Percentiles rank a stretch among this genome's conserved stretches.
Conservation (phyloP, 2,888 invertebrate species). For the Pollenia amentaria region DNA sequence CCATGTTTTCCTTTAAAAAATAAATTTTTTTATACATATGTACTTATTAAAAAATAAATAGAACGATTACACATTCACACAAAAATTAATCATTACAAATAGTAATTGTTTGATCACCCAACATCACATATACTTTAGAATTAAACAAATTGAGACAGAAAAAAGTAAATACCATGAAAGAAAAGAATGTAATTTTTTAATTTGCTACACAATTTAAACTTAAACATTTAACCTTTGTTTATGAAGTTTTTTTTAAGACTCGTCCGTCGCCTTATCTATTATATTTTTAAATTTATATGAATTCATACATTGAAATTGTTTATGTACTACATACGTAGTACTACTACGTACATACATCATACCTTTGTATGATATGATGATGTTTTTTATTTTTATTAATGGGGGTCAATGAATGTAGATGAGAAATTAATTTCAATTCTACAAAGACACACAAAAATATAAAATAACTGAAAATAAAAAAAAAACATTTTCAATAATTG, state of each 20-base stretch:
- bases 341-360: slow-evolving; percentile 31
- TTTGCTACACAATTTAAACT: slow-evolving; percentile 40
- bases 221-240: slow-evolving; percentile 51
- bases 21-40: slow-evolving; percentile 46
- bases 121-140: slow-evolving; percentile 17
- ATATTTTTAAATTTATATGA: slow-evolving; percentile 24
- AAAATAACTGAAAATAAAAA: slow-evolving; percentile 35
- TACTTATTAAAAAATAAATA: slow-evolving; percentile 64
- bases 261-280: slow-evolving; percentile 43
- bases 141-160: background rate
- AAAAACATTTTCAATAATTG: slow-evolving; percentile 31
- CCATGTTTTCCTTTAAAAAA: slow-evolving; percentile 60
- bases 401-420: slow-evolving; percentile 61
- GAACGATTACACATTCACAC: slow-evolving; percentile 26
- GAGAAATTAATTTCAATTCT: slow-evolving; percentile 53
- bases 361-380: slow-evolving; percentile 53
- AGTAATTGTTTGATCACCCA: slow-evolving; percentile 28
- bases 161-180: background rate
- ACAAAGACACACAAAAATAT: slow-evolving; percentile 7
- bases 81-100: slow-evolving; percentile 19
- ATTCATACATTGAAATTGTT: background rate
- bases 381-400: slow-evolving; percentile 50
- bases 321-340: slow-evolving; percentile 28
- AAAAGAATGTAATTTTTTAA: slow-evolving; percentile 35
- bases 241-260: slow-evolving; percentile 4